Evolutionary conservation across 2,888 invertebrate species (phyloP).

Genomic region (Drosophila conformis): DNA sequence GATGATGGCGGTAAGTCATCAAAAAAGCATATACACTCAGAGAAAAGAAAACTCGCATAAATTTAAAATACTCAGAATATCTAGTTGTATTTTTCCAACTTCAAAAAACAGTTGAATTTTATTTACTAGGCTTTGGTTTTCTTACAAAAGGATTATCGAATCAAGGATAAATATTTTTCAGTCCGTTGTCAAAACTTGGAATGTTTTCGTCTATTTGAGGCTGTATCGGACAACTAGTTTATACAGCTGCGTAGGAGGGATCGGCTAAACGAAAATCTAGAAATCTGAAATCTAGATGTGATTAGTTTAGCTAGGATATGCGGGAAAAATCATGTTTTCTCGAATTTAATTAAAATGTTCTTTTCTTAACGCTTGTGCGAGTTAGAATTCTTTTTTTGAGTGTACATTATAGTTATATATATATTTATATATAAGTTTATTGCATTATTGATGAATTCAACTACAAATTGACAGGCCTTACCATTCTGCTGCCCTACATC

Average conservation of each 20-base stretch:
- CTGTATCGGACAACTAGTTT: not conserved
- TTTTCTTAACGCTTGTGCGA: not conserved
- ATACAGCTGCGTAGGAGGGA: not conserved
- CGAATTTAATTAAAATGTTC: not conserved
- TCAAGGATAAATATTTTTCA: not conserved
- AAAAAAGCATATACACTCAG: not conserved
- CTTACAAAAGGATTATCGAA: not conserved
- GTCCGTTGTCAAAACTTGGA: not conserved
- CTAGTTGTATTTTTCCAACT: not conserved
- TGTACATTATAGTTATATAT: not conserved
- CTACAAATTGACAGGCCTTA: slow-evolving; percentile 85
- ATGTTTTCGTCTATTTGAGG: not conserved
- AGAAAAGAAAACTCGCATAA: not conserved
- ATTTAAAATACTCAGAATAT: not conserved
- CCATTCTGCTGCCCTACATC: slow-evolving; percentile 94
- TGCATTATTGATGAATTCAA: slow-evolving; percentile 2
- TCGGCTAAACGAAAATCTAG: not conserved
- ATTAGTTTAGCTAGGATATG: not conserved
- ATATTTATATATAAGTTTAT: not conserved
- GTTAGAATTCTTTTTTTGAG: not conserved
- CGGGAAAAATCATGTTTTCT: not conserved
- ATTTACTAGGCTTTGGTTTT: too few relatives aligned
- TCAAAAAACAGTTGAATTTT: not conserved
- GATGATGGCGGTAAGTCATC: slow-evolving; percentile 91
- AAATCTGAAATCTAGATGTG: not conserved